These are phyloP conservation scores for Monopis laevigella DNA, from an alignment of 2,888 invertebrate genomes.

Conservation along the genomic window DNA sequence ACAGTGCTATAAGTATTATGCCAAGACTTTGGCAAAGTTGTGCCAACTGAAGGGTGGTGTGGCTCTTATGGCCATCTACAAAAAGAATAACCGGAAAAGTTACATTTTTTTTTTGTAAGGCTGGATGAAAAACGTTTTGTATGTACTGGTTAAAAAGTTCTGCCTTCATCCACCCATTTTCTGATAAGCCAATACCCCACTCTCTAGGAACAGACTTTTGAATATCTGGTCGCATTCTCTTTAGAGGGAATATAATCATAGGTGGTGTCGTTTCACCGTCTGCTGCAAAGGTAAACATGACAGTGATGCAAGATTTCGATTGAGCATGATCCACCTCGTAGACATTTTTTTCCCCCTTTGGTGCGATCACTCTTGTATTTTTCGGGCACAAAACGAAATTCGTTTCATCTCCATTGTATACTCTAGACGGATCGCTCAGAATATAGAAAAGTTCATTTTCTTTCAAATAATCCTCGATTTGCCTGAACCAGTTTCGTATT, in stretches of 20 bases:
- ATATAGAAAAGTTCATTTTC: too few relatives aligned
- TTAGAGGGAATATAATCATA: background rate
- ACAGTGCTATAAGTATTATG: slow-evolving; percentile 8
- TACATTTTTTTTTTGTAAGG: background rate
- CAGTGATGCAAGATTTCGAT: too few relatives aligned
- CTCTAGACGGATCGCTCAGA: too few relatives aligned
- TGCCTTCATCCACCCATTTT: background rate
- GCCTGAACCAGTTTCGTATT: background rate
- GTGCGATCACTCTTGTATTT: too few relatives aligned
- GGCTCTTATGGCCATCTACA: background rate
- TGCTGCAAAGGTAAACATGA: too few relatives aligned
- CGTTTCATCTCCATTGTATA: too few relatives aligned
- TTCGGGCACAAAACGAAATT: too few relatives aligned
- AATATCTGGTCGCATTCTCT: background rate
- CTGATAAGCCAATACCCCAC: background rate
- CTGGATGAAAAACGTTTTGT: background rate
- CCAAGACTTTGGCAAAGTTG: background rate
- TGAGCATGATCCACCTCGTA: background rate
- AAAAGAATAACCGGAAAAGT: too few relatives aligned
- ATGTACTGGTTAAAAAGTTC: slow-evolving; percentile 3
- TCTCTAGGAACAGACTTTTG: background rate
- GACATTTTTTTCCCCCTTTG: background rate
- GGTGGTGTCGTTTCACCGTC: background rate
- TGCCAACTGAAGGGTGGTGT: slow-evolving; percentile 7
- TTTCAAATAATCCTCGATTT: background rate